phyloP scores from a whole-genome alignment of 2,888 invertebrate genomes.

The Drosophila basisetae region DNA sequence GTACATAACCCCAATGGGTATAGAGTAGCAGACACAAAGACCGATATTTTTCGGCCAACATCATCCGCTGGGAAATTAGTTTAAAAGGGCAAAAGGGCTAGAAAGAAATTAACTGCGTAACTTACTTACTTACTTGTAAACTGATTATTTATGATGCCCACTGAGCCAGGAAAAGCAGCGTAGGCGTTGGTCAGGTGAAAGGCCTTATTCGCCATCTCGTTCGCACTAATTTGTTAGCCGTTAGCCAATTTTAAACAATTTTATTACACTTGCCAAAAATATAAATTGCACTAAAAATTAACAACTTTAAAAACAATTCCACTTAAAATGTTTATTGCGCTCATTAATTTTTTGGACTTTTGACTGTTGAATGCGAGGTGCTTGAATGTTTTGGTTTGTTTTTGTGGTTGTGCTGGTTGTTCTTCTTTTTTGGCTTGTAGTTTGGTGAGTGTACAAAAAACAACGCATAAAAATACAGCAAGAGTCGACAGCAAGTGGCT shows the following conservation, averaged over 20 bases:
- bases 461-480: slow-evolving; percentile 32
- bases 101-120: slow-evolving; percentile 75
- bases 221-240: slow-evolving; percentile 6
- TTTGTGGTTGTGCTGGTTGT: slow-evolving; percentile 25
- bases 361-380: slow-evolving; percentile 61
- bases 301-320: slow-evolving; percentile 81
- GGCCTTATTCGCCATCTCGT: slow-evolving; percentile 19
- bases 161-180: neutral
- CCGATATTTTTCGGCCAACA: slow-evolving; percentile 26
- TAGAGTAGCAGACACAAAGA: slow-evolving; percentile 21
- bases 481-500: slow-evolving; percentile 42
- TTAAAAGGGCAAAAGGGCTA: slow-evolving; percentile 66
- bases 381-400: slow-evolving; percentile 2
- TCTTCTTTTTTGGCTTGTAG: slow-evolving; percentile 16
- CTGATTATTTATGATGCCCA: slow-evolving; percentile 76
- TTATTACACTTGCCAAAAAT: slow-evolving; percentile 79
- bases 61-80: slow-evolving; percentile 75
- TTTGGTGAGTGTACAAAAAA: slow-evolving; percentile 31
- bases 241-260: slow-evolving; percentile 71
- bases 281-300: slow-evolving; percentile 83
- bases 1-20: neutral
- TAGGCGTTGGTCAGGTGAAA: slow-evolving; percentile 16
- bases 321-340: slow-evolving; percentile 82
- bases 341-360: slow-evolving; percentile 73
- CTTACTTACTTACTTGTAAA: slow-evolving; percentile 81